Evolutionary conservation across 2,888 invertebrate genomes (phyloP).

Genomic region (Acanthoscelides obtectus): DNA sequence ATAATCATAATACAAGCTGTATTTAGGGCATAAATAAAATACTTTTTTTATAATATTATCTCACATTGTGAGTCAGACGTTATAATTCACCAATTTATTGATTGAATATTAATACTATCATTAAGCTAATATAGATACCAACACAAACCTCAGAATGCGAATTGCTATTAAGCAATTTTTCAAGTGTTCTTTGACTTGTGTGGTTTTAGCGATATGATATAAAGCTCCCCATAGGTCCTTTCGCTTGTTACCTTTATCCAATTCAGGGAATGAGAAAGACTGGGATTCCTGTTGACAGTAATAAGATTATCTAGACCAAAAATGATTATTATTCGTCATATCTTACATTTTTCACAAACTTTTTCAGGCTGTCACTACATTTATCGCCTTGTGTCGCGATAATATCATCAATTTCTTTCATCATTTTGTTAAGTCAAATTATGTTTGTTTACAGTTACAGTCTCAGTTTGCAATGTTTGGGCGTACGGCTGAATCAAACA

Average conservation of each 20-base stretch:
- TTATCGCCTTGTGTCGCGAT: constrained; percentile 30
- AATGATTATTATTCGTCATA: not conserved
- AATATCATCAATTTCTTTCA: constrained; percentile 9
- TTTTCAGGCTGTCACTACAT: constrained; percentile 33
- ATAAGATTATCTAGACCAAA: not conserved
- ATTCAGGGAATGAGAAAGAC: constrained; percentile 53
- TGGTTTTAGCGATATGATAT: constrained; percentile 54
- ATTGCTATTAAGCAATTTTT: constrained; percentile 57
- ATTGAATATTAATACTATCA: too few species aligned
- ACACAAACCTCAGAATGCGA: constrained; percentile 60
- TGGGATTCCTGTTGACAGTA: constrained; percentile 50
- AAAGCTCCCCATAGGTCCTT: constrained; percentile 58
- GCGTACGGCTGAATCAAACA: too few species aligned
- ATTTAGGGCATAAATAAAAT: too few species aligned
- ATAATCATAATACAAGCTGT: not conserved
- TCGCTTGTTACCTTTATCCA: constrained; percentile 48
- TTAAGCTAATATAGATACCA: not conserved
- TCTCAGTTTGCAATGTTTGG: too few species aligned
- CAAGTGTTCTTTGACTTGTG: constrained; percentile 47
- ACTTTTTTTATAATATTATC: too few species aligned
- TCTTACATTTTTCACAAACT: constrained; percentile 48
- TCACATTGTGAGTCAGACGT: too few species aligned
- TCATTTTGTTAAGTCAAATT: too few species aligned
- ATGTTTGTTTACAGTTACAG: too few species aligned
- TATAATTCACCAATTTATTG: too few species aligned